Base-by-base conservation (phyloP, 1,140 invertebrate species). In the Pachyrhynchus sulphureomaculatus region DNA sequence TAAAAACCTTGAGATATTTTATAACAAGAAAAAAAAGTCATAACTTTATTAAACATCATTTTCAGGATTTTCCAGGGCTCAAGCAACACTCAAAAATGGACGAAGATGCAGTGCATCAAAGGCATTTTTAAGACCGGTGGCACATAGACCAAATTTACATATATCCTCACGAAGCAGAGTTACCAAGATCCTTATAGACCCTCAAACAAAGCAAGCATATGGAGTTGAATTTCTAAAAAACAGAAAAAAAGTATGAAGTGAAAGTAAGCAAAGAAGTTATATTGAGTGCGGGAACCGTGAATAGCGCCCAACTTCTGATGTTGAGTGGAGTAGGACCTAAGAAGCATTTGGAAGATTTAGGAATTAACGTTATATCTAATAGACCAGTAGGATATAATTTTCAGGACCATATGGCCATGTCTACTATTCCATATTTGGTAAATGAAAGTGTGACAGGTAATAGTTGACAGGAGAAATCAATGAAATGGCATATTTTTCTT, bases 221-320 rank as follows among this genome's bases (percentile, higher is more conserved):
- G 89, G 87, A 0, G 86, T 93, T 0, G 81, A 89, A 64, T 89
- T 88, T 0, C 90, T 88, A 6, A 83, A 88, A 57, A 84, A 92
- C 41, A 84, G 83, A 52, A 82, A 84, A 73, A 77, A n/a, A 86
- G 0, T 83, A 86, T 62, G 81, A 84, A n/a, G 85, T 92, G 2
- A 75, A 83, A 23, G 90, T 90, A 0, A 84, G 77, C 10, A 93
- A 90, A 70, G 95, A 98, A 77, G 86, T 96, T 0, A 89, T 96
- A 49, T 67, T 96, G 9, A 91, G 89, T 4, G 92, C 86, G 0
- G 96, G 96, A 0, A 82, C 92, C 0, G 82, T 98, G 0, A 94
- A 95, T 72, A 92, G 92, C 1, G 90, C 95, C 0, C 95, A 98
- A 68, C 68, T 98, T 0, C 75, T 98, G 3, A 94, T 97, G 91